A percentile compares a stretch with the other conserved stretches of the same genome.
phyloP scores from a whole-genome alignment of 2,113 vertebrate species.

The Hymenochirus boettgeri region DNA sequence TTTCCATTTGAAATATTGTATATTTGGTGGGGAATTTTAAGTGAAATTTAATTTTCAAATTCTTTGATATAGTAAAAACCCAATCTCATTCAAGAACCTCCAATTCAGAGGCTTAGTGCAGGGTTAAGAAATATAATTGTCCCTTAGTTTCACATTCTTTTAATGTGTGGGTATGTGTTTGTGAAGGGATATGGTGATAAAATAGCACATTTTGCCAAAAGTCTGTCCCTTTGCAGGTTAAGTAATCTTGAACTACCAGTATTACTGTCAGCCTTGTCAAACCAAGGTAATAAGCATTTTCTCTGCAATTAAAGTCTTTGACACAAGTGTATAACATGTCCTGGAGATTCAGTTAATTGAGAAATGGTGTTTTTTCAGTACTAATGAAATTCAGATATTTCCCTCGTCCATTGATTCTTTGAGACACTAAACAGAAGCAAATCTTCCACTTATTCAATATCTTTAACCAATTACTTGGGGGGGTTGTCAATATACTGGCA shows the following conservation, averaged over 20 bases:
- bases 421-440: conserved; percentile 22
- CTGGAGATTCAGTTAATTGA: conserved; percentile 38
- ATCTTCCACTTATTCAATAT: conserved; percentile 34
- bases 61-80: too few relatives aligned
- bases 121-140: too few relatives aligned
- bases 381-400: conserved; percentile 43
- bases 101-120: too few relatives aligned
- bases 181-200: too few relatives aligned
- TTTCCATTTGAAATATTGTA: too few relatives aligned
- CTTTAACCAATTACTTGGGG: conserved; percentile 27
- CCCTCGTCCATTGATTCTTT: conserved; percentile 31
- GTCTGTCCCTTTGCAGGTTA: too few relatives aligned
- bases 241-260: not conserved
- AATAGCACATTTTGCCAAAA: too few relatives aligned
- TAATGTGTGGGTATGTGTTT: too few relatives aligned
- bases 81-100: too few relatives aligned
- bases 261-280: conserved; percentile 9
- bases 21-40: too few relatives aligned
- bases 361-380: conserved; percentile 37
- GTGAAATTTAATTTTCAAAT: too few relatives aligned
- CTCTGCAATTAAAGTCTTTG: conserved; percentile 33
- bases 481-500: conserved; percentile 24
- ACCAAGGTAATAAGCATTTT: conserved; percentile 33
- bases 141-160: too few relatives aligned
- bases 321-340: conserved; percentile 23